Evolutionary conservation across 2,888 invertebrate species (phyloP).

Genomic region (Anticlea derivata): DNA sequence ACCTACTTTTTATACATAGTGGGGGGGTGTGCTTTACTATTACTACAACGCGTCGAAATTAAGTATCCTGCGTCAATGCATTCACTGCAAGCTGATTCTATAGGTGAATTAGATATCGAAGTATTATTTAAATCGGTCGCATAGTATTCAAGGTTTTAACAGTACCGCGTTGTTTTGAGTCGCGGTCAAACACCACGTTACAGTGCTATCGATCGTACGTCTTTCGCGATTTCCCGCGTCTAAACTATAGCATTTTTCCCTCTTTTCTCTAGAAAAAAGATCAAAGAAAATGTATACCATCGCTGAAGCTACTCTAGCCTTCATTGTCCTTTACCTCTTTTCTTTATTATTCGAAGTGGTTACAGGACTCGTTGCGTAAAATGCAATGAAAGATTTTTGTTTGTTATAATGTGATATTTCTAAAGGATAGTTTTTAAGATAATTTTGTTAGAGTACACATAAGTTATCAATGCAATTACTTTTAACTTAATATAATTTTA

Average conservation of each 20-base stretch:
- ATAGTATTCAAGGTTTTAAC: slow-evolving; percentile 61
- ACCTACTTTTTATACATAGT: slow-evolving; percentile 12
- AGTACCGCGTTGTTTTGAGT: slow-evolving; percentile 53
- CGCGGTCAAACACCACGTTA: slow-evolving; percentile 63
- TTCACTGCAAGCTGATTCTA: slow-evolving; percentile 1
- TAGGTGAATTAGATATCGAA: not conserved
- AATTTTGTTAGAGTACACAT: too few species aligned
- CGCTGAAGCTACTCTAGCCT: slow-evolving; percentile 77
- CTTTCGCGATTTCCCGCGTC: slow-evolving; percentile 41
- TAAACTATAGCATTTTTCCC: slow-evolving; percentile 39
- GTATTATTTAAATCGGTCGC: slow-evolving; percentile 35
- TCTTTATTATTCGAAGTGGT: slow-evolving; percentile 78
- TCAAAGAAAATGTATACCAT: slow-evolving; percentile 73
- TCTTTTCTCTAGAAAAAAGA: slow-evolving; percentile 45
- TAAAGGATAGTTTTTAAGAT: slow-evolving; percentile 48
- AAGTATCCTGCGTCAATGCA: slow-evolving; percentile 1
- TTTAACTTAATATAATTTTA: not conserved
- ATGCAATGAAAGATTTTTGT: slow-evolving; percentile 27
- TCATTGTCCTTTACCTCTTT: slow-evolving; percentile 73
- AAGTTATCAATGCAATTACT: slow-evolving; percentile 72
- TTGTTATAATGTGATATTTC: slow-evolving; percentile 71
- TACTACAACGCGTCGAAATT: slow-evolving; percentile 24
- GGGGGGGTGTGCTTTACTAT: slow-evolving; percentile 17
- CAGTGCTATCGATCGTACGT: slow-evolving; percentile 63
- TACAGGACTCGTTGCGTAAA: slow-evolving; percentile 69